These are phyloP conservation scores for Tetrapedia diversipes DNA, from an alignment of 2,888 invertebrate species.

Conservation along the genomic window DNA sequence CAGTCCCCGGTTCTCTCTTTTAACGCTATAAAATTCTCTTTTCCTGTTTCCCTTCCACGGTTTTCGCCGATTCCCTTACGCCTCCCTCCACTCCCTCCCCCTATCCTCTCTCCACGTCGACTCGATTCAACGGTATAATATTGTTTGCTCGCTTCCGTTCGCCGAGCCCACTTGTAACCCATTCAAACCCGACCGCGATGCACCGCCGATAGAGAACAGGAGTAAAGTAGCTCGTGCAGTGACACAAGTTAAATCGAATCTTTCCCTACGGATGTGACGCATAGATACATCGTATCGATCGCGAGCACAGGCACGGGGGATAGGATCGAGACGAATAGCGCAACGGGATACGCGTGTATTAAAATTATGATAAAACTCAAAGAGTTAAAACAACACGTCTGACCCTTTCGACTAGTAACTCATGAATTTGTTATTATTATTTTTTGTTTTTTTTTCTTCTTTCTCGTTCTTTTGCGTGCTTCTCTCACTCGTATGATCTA, in stretches of 20 bases:
- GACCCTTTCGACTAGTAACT: too few relatives aligned
- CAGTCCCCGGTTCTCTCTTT: not conserved
- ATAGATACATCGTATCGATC: conserved; percentile 15
- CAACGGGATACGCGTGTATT: not conserved
- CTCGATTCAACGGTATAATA: conserved; percentile 28
- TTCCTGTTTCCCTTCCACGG: not conserved
- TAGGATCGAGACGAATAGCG: conserved; percentile 9
- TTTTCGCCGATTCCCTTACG: not conserved
- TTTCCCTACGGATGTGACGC: conserved; percentile 23
- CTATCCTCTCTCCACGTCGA: not conserved
- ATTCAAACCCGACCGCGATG: conserved; percentile 33
- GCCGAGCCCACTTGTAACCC: conserved; percentile 33
- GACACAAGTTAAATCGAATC: conserved; percentile 24
- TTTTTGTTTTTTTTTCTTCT: too few relatives aligned
- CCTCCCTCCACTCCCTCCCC: not conserved
- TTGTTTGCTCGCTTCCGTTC: conserved; percentile 24
- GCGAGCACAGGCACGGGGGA: not conserved
- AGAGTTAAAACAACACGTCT: too few relatives aligned
- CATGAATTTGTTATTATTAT: too few relatives aligned
- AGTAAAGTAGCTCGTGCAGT: not conserved
- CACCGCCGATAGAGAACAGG: conserved; percentile 14
- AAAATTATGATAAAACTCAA: too few relatives aligned
- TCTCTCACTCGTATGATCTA: too few relatives aligned
- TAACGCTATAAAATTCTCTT: too few relatives aligned
- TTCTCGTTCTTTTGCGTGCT: too few relatives aligned